phyloP scores from a whole-genome alignment of 35 echinoderm and acorn worm species.

The Patiria miniata region DNA sequence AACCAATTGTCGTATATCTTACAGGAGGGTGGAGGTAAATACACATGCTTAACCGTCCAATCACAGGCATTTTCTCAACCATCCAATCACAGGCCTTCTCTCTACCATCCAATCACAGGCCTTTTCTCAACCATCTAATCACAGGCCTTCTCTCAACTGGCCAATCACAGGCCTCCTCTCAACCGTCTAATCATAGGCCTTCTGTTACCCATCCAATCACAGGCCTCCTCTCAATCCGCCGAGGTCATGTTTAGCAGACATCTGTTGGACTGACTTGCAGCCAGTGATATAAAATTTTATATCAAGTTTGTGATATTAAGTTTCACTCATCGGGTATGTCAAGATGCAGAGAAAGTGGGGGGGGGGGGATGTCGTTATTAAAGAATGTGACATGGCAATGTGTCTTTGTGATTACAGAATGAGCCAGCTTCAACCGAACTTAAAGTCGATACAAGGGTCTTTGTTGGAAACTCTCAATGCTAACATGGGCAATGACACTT shows the following conservation, averaged over 20 bases:
- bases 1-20: too few species aligned
- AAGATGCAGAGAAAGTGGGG: not conserved
- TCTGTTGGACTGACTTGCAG: not conserved
- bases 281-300: constrained; percentile 23
- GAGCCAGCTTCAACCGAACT: not conserved
- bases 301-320: constrained; percentile 15
- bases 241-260: not conserved
- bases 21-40: too few species aligned
- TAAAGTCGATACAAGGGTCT: not conserved
- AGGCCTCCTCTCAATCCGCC: not conserved
- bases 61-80: too few species aligned
- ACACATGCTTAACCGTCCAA: too few species aligned
- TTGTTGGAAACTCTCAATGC: not conserved
- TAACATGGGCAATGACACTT: too few species aligned
- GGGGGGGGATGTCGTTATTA: not conserved
- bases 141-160: too few species aligned
- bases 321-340: constrained; percentile 2
- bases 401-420: constrained; percentile 13
- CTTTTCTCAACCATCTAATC: too few species aligned
- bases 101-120: too few species aligned
- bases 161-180: too few species aligned
- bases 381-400: not conserved
- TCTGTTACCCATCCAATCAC: too few species aligned
- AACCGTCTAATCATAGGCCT: too few species aligned
- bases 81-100: too few species aligned